Evolutionary conservation across 2,113 vertebrate genomes (phyloP).

Genomic region (human (Homo sapiens)): DNA sequence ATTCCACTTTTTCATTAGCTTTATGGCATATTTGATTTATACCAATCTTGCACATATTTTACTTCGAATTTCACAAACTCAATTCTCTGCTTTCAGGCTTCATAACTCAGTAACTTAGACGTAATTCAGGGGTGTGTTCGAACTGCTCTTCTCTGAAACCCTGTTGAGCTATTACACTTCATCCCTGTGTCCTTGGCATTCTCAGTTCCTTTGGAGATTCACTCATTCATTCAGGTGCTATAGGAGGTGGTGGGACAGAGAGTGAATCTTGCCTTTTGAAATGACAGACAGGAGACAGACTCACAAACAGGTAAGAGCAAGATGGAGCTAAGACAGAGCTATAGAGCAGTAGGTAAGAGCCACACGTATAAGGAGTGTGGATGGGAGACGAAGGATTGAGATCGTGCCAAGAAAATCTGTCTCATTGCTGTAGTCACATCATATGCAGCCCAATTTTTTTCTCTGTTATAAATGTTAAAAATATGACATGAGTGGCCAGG

Average conservation of each 20-base stretch:
- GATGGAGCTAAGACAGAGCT: not conserved
- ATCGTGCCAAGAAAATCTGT: rapidly evolving
- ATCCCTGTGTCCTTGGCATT: not conserved
- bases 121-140: not conserved
- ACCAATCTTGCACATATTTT: rapidly evolving
- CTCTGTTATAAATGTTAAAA: not conserved
- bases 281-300: not conserved
- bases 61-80: not conserved
- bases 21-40: not conserved
- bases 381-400: rapidly evolving
- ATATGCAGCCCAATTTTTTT: not conserved
- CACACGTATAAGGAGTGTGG: no score
- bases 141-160: not conserved
- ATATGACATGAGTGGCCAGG: no score
- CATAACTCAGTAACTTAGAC: not conserved
- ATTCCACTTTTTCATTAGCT: not conserved
- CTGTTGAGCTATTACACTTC: rapidly evolving
- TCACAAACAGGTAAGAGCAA: not conserved
- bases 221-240: not conserved
- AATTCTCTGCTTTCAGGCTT: not conserved
- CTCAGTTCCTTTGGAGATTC: not conserved
- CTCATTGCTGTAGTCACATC: rapidly evolving
- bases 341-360: not conserved
- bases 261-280: not conserved
- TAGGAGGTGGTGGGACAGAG: not conserved